Conservation (phyloP, 2,113 vertebrate genomes). For the Nothobranchius kuhntae region DNA sequence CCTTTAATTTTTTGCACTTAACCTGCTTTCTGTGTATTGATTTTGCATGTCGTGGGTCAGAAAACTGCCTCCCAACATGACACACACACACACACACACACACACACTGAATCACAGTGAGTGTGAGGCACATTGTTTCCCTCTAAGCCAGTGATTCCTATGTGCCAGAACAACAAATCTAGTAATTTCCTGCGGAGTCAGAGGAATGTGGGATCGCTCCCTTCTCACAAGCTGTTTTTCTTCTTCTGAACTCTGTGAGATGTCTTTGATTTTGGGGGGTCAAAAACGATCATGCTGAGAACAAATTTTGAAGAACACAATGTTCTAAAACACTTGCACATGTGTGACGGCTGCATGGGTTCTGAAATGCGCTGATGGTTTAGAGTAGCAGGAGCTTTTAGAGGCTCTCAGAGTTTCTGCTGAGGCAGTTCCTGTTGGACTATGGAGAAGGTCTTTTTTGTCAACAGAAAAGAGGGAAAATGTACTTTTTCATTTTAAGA, state of each 20-base stretch:
- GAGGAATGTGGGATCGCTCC: conserved; percentile 35
- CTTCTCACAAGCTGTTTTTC: conserved; percentile 19
- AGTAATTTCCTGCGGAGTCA: conserved; percentile 33
- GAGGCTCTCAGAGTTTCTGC: too few species aligned
- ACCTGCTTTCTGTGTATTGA: too few species aligned
- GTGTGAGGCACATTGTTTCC: conserved; percentile 38
- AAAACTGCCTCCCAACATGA: background rate
- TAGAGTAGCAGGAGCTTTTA: too few species aligned
- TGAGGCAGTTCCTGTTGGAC: too few species aligned
- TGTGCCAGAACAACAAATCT: conserved; percentile 58
- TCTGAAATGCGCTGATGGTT: background rate
- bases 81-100: conserved; percentile 9
- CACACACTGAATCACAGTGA: background rate
- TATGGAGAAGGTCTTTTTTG: too few species aligned
- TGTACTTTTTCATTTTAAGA: too few species aligned
- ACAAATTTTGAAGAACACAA: conserved; percentile 15
- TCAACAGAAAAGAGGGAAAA: too few species aligned
- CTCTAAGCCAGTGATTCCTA: conserved; percentile 22
- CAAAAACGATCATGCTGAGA: background rate
- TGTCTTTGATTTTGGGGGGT: conserved; percentile 16
- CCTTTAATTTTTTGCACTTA: too few species aligned
- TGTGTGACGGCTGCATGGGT: background rate
- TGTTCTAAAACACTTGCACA: background rate
- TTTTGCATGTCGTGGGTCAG: too few species aligned
- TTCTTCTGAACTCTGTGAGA: conserved; percentile 9